Conservation (phyloP, 2,797 vertebrate species). For the Syngnathus acus region DNA sequence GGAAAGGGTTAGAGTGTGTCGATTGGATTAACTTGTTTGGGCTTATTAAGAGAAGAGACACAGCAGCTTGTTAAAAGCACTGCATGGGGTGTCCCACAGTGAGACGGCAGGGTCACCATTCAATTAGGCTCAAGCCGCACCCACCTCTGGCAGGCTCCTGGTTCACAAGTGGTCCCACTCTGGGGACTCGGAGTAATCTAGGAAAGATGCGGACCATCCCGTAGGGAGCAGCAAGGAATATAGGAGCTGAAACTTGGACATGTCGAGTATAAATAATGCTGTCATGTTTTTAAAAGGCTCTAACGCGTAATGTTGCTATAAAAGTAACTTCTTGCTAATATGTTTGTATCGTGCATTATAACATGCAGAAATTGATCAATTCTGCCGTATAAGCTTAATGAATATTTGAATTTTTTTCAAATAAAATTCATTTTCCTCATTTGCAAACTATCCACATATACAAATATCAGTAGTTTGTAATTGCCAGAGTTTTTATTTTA, state of each 20-base stretch:
- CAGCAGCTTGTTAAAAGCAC: slow-evolving; percentile 73
- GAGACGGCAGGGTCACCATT: slow-evolving; percentile 68
- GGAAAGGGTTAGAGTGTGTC: slow-evolving; percentile 75
- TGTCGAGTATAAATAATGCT: not conserved
- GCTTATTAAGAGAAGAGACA: slow-evolving; percentile 74
- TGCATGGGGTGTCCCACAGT: slow-evolving; percentile 67
- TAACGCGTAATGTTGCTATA: too few species aligned
- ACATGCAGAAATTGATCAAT: too few species aligned
- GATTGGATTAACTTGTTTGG: slow-evolving; percentile 82
- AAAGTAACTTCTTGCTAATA: too few species aligned
- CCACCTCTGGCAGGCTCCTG: slow-evolving; percentile 45
- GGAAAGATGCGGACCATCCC: not conserved
- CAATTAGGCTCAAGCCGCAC: slow-evolving; percentile 59
- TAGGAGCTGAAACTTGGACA: not conserved
- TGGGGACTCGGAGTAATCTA: not conserved
- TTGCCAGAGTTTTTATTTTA: too few species aligned
- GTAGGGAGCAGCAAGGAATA: not conserved
- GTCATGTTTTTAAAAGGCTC: not conserved
- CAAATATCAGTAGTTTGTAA: too few species aligned
- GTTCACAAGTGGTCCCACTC: slow-evolving; percentile 27
- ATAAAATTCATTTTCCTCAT: not conserved
- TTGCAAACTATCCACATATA: too few species aligned
- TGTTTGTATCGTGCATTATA: too few species aligned
- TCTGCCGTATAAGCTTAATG: too few species aligned
- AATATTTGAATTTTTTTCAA: not conserved